Evolutionary conservation across 2,113 vertebrate species (phyloP), one percentile per base, ranked within the genome.

Genomic region (Nycticryphes semicollaris): DNA sequence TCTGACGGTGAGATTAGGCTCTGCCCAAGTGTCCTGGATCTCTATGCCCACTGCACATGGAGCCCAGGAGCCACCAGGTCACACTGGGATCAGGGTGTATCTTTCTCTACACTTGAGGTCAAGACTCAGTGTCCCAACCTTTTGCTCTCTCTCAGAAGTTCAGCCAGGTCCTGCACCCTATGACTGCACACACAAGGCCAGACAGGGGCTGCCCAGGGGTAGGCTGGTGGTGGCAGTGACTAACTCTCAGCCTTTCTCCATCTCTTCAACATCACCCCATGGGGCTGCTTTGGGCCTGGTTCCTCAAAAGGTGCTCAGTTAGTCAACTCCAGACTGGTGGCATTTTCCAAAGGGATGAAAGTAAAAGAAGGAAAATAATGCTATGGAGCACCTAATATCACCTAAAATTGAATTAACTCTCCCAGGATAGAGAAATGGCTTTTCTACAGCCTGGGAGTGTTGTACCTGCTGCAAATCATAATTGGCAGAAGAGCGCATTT

Each of bases 261-360:
- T 6, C 6, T 51, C 54, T 77, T 41, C 25, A 14, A 72, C 77
- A 74, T 37, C 18, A 60, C 28, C 17, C 21, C 2, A 0, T 20
- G 59, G 72, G 21, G 75, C 45, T 89, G 35, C 62, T 90, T 33
- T 63, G 68, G 51, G 19, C 13, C 41, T 47, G 56, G 33, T 4
- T 62, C 3, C 54, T 87, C 66, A 3, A 20, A 79, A 66, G 33
- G 27, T 60, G 73, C 69, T 67, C 77, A 87, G 50, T 87, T 72
- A 73, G 39, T 27, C 66, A 14, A 50, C 35, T 81, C 37, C 60
- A 87, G 27, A 17, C 56, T 53, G 57, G 81, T 82, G 74, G 56
- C 33, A 67, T 94, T 95, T 93, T 87, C 76, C 51, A 45, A 56
- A 56, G 57, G 19, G 57, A 93, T 82, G 66, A 95, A 94, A 89